phyloP scores from a whole-genome alignment of 1,140 invertebrate species.

The Monomorium pharaonis region DNA sequence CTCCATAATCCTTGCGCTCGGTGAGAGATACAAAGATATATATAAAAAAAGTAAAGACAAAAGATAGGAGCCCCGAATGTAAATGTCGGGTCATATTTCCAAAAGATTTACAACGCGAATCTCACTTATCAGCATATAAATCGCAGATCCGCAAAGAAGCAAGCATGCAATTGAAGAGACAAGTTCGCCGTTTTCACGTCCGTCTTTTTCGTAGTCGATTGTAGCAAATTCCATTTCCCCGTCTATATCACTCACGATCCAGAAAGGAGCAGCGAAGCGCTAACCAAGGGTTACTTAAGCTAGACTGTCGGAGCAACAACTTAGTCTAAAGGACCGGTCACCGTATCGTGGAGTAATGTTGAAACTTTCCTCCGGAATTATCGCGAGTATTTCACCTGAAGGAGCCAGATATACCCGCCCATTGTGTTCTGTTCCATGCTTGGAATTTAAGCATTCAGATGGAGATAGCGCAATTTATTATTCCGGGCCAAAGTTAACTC shows the following conservation, averaged over 20 bases:
- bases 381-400: constrained; percentile 43
- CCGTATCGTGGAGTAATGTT: constrained; percentile 67
- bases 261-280: constrained; percentile 37
- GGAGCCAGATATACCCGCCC: constrained; percentile 28
- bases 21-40: not conserved
- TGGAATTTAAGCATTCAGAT: constrained; percentile 52
- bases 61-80: constrained; percentile 28
- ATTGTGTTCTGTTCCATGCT: constrained; percentile 1
- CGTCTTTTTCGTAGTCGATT: constrained; percentile 15
- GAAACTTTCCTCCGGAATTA: constrained; percentile 69
- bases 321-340: constrained; percentile 63
- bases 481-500: constrained; percentile 44
- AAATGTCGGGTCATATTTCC: constrained; percentile 6
- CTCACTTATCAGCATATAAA: constrained; percentile 9
- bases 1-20: constrained; percentile 30
- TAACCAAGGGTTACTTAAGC: constrained; percentile 49
- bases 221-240: not conserved
- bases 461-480: constrained; percentile 41
- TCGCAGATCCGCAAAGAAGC: not conserved
- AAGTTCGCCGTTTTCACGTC: not conserved
- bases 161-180: not conserved
- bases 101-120: constrained; percentile 1
- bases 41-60: not conserved
- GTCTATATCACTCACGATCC: not conserved
- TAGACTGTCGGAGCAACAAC: constrained; percentile 48